Base-by-base conservation (phyloP, 1,140 invertebrate genomes). In the Pseudachorutes palmiensis region DNA sequence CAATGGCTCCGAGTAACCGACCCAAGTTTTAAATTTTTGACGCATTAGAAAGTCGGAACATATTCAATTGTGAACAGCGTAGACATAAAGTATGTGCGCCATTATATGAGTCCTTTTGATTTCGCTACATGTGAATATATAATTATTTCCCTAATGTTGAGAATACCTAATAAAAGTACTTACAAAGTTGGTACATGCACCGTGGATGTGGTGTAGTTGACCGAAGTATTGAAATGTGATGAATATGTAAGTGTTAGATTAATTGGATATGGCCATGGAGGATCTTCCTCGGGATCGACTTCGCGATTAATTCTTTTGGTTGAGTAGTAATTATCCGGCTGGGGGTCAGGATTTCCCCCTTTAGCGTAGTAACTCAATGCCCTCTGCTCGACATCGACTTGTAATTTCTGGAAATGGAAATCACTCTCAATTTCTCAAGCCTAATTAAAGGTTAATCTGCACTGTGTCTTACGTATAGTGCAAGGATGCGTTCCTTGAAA, bases 151-250 rank as follows among this genome's bases (percentile, higher is more conserved):
- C n/a, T n/a, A n/a, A n/a, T n/a, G n/a, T n/a, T n/a, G n/a, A n/a
- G n/a, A n/a, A n/a, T n/a, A n/a, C n/a, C n/a, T n/a, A n/a, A n/a
- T n/a, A n/a, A n/a, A n/a, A n/a, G n/a, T n/a, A n/a, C n/a, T n/a
- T n/a, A n/a, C n/a, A 94, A 95, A 1, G 92, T 92, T 0, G 95
- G 94, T 14, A 97, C 88, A 78, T 98, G 94, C 31, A 97, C 88
- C 45, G 92, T 88, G 75, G 92, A 94, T 65, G 85, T 82, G 64
- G 81, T 86, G 3, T 87, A 88, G 77, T 94, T 94, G 3, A 96
- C 88, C 1, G 83, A 82, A 49, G 91, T 86, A 76, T 89, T 87
- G 78, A 96, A 97, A 78, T 94, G 88, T 0, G 86, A 84, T 77
- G 92, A 86, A 41, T 82, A 80, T 68, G 84, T 84, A 1, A 92